Conservation (phyloP, 2,797 vertebrate genomes). For the Melanotaenia nigrans region DNA sequence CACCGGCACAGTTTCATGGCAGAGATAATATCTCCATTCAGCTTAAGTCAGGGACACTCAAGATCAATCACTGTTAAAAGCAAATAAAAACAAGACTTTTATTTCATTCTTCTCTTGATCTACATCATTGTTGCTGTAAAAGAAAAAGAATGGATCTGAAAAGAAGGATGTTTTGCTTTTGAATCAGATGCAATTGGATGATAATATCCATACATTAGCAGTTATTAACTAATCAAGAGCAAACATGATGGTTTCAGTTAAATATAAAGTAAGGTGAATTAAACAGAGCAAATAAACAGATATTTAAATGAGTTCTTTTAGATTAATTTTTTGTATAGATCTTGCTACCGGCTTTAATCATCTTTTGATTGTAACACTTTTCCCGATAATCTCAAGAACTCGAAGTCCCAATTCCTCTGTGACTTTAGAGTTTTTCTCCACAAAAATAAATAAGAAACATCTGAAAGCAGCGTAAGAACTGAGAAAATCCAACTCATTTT, state of each 20-base stretch:
- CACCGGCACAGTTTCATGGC: conserved; percentile 18
- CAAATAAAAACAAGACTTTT: neutral
- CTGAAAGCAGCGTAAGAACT: neutral
- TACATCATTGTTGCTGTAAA: neutral
- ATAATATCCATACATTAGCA: neutral
- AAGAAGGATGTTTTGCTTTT: neutral
- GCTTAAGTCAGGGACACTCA: neutral
- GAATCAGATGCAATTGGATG: neutral
- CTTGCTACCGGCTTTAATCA: conserved; percentile 17
- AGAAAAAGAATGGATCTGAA: too few species aligned
- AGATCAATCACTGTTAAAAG: conserved; percentile 7
- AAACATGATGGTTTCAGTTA: neutral
- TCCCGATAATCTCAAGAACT: conserved; percentile 39
- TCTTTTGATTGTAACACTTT: conserved; percentile 34
- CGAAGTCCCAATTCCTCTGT: conserved; percentile 11
- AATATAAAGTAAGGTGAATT: neutral
- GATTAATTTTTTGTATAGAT: too few species aligned
- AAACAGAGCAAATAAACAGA: neutral
- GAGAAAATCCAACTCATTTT: neutral
- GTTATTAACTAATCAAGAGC: neutral
- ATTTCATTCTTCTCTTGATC: neutral
- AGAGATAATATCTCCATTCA: neutral
- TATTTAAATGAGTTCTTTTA: neutral
- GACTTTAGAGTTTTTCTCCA: conserved; percentile 45
- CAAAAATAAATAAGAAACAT: neutral